phyloP scores from a whole-genome alignment of 1,140 invertebrate species.

The Leucophenga varia region DNA sequence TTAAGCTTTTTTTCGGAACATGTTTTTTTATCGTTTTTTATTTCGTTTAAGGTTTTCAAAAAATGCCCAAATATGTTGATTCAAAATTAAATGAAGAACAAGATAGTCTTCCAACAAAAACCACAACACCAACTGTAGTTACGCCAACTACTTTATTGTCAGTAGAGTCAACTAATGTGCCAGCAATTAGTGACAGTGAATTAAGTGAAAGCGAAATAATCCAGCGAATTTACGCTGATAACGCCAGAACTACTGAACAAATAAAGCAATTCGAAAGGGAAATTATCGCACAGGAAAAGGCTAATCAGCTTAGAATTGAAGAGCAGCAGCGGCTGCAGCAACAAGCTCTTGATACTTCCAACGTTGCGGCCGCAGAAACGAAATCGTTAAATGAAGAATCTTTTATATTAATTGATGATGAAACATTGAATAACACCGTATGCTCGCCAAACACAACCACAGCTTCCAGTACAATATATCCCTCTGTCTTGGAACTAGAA shows the following conservation, averaged over 20 bases:
- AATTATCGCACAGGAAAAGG: background rate
- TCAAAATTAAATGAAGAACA: constrained; percentile 46
- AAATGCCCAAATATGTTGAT: constrained; percentile 54
- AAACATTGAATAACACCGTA: no score
- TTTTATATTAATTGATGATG: no score
- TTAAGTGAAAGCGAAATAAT: background rate
- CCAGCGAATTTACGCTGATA: background rate
- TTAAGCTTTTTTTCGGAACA: no score
- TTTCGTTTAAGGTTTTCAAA: constrained; percentile 45
- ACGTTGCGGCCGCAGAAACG: background rate
- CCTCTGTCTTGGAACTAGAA: constrained; percentile 7
- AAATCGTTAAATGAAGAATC: no score
- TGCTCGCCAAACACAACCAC: background rate
- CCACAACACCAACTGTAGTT: constrained; percentile 8
- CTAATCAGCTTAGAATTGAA: background rate
- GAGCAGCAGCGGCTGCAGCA: background rate
- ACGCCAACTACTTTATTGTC: background rate
- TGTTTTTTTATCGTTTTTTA: background rate
- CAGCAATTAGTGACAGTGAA: no score
- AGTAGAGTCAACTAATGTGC: no score
- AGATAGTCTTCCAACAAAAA: constrained; percentile 40
- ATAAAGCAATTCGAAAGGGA: background rate
- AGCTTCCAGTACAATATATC: constrained; percentile 3
- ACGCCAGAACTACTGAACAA: background rate
- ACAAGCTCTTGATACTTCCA: background rate